Evolutionary conservation across 2,797 vertebrate genomes (phyloP).

Genomic region (Tragopan temminckii): DNA sequence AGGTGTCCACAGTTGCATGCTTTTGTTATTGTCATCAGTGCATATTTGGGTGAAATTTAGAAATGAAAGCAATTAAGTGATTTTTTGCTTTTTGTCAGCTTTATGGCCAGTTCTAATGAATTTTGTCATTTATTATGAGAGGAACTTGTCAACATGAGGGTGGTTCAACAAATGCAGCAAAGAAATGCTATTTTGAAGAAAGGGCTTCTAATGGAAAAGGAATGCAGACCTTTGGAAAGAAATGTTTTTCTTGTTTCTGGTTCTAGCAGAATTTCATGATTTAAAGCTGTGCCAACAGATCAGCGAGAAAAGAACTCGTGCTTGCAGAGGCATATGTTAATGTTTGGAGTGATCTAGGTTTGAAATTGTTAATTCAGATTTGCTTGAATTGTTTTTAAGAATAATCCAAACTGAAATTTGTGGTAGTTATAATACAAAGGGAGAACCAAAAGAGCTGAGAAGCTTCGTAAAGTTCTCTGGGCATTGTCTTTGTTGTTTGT

Average conservation of each 20-base stretch:
- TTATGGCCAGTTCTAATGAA: neutral
- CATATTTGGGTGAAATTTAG: neutral
- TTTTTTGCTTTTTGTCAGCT: neutral
- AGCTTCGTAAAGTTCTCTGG: neutral
- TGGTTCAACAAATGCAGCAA: neutral
- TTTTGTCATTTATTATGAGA: neutral
- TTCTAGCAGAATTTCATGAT: neutral
- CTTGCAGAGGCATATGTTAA: neutral
- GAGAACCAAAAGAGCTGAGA: neutral
- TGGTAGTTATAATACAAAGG: neutral
- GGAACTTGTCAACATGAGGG: neutral
- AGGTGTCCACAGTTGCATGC: neutral
- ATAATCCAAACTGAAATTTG: neutral
- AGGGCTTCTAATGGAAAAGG: neutral
- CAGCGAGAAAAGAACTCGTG: neutral
- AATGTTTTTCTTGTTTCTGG: neutral
- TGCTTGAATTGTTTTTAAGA: neutral
- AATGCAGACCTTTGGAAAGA: neutral
- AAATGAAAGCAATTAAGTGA: neutral
- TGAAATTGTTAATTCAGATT: neutral
- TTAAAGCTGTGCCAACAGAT: neutral
- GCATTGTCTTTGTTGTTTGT: neutral
- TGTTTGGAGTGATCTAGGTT: neutral
- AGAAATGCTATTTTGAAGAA: neutral
- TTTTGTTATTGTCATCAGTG: neutral